Conservation (phyloP, 2,113 vertebrate genomes). For the human (Homo sapiens) region DNA sequence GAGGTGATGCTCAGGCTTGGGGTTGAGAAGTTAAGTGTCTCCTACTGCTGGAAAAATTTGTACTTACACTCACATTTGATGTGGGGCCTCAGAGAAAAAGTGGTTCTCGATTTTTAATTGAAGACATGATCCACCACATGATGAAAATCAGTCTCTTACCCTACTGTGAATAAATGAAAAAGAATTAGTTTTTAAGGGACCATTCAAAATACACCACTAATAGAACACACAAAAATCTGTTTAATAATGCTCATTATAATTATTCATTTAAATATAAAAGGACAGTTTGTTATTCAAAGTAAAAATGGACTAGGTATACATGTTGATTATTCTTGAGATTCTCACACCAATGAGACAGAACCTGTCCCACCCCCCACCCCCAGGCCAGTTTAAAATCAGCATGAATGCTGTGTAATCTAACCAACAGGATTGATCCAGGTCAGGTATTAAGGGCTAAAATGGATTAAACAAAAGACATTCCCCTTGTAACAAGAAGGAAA, state of each 20-base stretch:
- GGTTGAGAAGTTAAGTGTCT: not conserved
- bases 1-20: not conserved
- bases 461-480: slow-evolving; percentile 90
- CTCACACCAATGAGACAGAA: slow-evolving; percentile 72
- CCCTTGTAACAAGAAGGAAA: slow-evolving; percentile 86
- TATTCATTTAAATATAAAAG: slow-evolving; percentile 61
- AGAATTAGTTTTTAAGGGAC: slow-evolving; percentile 64
- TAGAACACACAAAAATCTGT: slow-evolving; percentile 73
- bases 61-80: not conserved
- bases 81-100: not conserved
- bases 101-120: slow-evolving; percentile 13
- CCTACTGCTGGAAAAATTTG: not conserved
- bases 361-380: slow-evolving; percentile 53
- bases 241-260: slow-evolving; percentile 73
- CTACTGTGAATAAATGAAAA: not conserved
- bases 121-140: not conserved
- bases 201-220: not conserved
- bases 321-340: slow-evolving; percentile 80
- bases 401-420: slow-evolving; percentile 86
- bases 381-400: slow-evolving; percentile 82
- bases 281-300: slow-evolving; percentile 78
- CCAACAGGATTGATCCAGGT: slow-evolving; percentile 87
- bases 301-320: slow-evolving; percentile 74
- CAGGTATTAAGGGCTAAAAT: slow-evolving; percentile 90
- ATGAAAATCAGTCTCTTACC: not conserved